Conservation (phyloP, 2,797 vertebrate species). For the Manis crassicaudata region DNA sequence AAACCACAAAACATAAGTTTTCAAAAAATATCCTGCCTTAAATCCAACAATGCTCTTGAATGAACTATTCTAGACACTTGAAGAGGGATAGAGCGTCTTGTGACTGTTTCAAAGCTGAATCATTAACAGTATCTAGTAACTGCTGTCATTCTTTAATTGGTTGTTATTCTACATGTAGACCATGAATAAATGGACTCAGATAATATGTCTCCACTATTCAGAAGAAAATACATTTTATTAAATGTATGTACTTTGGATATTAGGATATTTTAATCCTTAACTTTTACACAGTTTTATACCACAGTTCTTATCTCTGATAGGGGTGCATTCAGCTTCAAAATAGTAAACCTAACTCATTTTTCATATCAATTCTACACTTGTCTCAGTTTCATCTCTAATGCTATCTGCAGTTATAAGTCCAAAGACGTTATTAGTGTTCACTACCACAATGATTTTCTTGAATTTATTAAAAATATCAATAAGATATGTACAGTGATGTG, state of each 20-base stretch:
- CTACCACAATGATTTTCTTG: background rate
- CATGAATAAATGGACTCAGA: background rate
- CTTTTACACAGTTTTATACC: background rate
- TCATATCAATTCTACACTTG: background rate
- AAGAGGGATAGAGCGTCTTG: background rate
- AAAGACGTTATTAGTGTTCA: background rate
- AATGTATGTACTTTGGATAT: background rate
- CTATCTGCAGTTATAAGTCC: background rate
- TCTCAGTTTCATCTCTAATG: slow-evolving; percentile 13
- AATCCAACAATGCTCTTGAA: background rate
- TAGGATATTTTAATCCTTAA: background rate
- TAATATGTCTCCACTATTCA: background rate
- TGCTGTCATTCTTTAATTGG: background rate
- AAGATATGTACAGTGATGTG: background rate
- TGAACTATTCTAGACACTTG: background rate
- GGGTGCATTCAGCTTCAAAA: background rate
- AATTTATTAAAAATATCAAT: background rate
- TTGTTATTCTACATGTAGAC: background rate
- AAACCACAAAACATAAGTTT: background rate
- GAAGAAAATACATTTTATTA: slow-evolving; percentile 3
- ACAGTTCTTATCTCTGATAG: background rate
- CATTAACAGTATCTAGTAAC: background rate
- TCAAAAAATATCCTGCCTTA: background rate
- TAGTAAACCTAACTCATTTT: slow-evolving; percentile 1
- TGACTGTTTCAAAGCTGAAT: background rate